A percentile compares a stretch with the other conserved stretches of the same genome.
phyloP scores from a whole-genome alignment of 2,888 invertebrate species.

The Melinaea menophilus region DNA sequence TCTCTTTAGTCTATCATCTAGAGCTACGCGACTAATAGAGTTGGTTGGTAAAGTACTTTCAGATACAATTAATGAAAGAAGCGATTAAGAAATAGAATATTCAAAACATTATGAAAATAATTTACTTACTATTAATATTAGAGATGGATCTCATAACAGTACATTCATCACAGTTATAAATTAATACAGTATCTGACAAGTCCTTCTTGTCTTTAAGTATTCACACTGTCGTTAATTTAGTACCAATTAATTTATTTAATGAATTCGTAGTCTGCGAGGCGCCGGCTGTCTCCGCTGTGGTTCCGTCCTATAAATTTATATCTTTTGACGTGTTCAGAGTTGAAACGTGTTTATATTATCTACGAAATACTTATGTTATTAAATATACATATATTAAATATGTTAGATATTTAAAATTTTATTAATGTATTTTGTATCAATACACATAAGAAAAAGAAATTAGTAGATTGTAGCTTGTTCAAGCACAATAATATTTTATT shows the following conservation, averaged over 20 bases:
- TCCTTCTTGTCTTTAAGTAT: constrained; percentile 24
- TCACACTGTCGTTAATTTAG: constrained; percentile 50
- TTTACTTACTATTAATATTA: neutral
- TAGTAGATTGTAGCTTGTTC: too few species aligned
- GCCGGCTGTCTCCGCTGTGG: constrained; percentile 60
- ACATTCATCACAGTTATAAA: neutral
- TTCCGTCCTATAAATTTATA: constrained; percentile 72
- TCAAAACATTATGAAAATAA: neutral
- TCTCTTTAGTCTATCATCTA: neutral
- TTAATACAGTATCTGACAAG: constrained; percentile 7
- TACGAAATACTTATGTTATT: constrained; percentile 50
- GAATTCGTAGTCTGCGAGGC: constrained; percentile 61
- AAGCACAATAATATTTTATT: too few species aligned
- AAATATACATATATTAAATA: constrained; percentile 20
- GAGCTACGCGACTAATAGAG: neutral
- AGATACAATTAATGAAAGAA: too few species aligned
- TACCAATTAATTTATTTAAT: constrained; percentile 73
- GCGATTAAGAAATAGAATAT: too few species aligned
- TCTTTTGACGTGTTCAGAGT: constrained; percentile 69
- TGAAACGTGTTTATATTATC: constrained; percentile 65
- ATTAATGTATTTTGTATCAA: too few species aligned
- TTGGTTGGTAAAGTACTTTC: too few species aligned
- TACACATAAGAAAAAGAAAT: too few species aligned
- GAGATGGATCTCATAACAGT: neutral
- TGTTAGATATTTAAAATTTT: too few species aligned